Base-by-base conservation (phyloP, 1,140 invertebrate genomes). In the Aradophagus sp. region DNA sequence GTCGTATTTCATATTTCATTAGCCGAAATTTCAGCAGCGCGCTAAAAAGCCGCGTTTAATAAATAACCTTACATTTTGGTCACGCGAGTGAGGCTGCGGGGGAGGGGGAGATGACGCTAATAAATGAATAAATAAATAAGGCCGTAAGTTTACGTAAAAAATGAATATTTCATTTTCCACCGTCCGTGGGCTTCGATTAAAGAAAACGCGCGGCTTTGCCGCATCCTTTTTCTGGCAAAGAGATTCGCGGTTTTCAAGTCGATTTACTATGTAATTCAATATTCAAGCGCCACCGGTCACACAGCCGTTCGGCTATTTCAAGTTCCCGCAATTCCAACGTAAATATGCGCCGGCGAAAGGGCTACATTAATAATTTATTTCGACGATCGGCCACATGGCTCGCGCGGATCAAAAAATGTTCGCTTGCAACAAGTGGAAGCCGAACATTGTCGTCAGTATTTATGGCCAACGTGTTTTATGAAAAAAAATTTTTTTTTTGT, bases 191-290 rank as follows among this genome's bases (percentile, higher is more conserved):
- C 45, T 52, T 67, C 45, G 53, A 67, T 59, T 52, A 48, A 50
- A 59, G 55, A 47, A 68, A 68, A 34, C 11, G 15, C n/a, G 11
- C 29, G 31, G 14, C 35, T 69, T 56, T 48, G 19, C 13, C 50
- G 39, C 34, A 2, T 7, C n/a, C 31, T 52, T 44, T 32, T 20
- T 31, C 6, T 15, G 29, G 13, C 23, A 44, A 29, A 44, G 42
- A 39, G 50, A 58, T 41, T 58, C 50, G 52, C 32, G 58, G 67
- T 58, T 58, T 70, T 58, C 58, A 45, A 58, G 67, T 45, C 63
- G 67, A 59, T 47, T 53, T 59, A 59, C 45, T 50, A 34, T 17
- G 58, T 63, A 39, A 70, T 70, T 63, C 58, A 63, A 70, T 71
- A 71, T 59, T 59, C 59, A 63, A 59, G 36, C 58, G 32, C 52